Conservation (phyloP, 1,140 invertebrate species). For the Mactra quadrangularis region DNA sequence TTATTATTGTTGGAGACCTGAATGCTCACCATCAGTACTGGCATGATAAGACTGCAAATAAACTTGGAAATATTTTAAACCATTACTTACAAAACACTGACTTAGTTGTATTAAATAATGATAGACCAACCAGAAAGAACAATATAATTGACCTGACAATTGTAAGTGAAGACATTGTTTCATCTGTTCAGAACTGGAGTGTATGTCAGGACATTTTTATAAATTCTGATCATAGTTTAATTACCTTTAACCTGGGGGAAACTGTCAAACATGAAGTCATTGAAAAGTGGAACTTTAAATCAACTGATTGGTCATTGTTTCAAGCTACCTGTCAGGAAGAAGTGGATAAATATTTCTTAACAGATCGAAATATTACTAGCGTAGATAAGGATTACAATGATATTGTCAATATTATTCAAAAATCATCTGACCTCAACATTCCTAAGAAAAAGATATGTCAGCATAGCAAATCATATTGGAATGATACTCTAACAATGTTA, state of each 20-base stretch:
- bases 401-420: no score
- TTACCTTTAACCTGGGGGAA: not conserved
- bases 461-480: no score
- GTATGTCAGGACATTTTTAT: slow-evolving; percentile 1
- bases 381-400: no score
- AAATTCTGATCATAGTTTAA: no score
- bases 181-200: not conserved
- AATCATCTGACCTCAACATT: no score
- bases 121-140: not conserved
- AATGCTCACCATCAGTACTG: no score
- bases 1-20: not conserved
- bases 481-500: no score
- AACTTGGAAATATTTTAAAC: no score
- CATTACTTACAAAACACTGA: not conserved
- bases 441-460: no score
- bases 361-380: no score
- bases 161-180: not conserved
- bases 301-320: slow-evolving; percentile 7
- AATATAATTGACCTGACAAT: slow-evolving; percentile 16
- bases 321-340: not conserved
- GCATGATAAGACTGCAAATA: not conserved
- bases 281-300: slow-evolving; percentile 9
- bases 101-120: slow-evolving; percentile 10
- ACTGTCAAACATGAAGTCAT: not conserved
- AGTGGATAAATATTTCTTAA: no score